Percentiles rank a stretch among this genome's conserved stretches.
Evolutionary conservation across 2,888 invertebrate species (phyloP).

Genomic region (Linnaemya vulpina): DNA sequence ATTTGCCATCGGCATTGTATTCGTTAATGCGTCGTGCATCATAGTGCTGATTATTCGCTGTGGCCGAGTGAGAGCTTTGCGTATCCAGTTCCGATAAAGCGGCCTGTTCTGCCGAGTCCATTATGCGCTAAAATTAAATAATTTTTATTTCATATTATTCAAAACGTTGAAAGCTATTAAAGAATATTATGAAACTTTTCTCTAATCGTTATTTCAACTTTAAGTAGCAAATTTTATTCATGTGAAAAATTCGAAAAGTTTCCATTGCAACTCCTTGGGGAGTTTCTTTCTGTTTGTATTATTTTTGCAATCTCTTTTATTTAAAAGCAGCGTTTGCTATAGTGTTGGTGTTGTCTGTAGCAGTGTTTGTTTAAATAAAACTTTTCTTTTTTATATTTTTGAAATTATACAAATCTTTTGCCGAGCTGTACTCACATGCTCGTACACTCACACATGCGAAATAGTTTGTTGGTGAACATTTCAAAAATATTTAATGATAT

Average conservation of each 20-base stretch:
- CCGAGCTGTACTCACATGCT: conserved; percentile 11
- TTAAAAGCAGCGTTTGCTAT: conserved; percentile 39
- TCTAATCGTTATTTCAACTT: conserved; percentile 34
- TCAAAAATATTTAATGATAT: background rate
- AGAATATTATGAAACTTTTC: background rate
- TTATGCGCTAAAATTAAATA: conserved; percentile 88
- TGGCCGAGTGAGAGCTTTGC: conserved; percentile 80
- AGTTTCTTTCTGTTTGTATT: conserved; percentile 75
- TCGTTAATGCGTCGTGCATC: conserved; percentile 92
- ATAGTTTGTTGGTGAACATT: background rate
- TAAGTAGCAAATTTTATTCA: conserved; percentile 55
- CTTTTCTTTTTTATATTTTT: conserved; percentile 36
- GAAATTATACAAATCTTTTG: conserved; percentile 57
- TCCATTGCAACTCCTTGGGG: conserved; percentile 60
- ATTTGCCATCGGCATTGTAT: conserved; percentile 89
- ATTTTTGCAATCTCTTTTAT: conserved; percentile 74
- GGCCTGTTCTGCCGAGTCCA: conserved; percentile 95
- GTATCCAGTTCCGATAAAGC: conserved; percentile 88
- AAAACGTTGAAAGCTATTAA: conserved; percentile 6
- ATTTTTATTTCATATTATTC: background rate
- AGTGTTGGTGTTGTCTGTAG: conserved; percentile 77
- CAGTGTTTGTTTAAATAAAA: conserved; percentile 52
- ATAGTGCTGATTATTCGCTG: conserved; percentile 86
- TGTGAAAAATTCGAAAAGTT: conserved; percentile 51
- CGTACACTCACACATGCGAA: background rate